These are phyloP conservation scores for Cenopis cana DNA, from an alignment of 2,888 invertebrate genomes.

Conservation along the genomic window DNA sequence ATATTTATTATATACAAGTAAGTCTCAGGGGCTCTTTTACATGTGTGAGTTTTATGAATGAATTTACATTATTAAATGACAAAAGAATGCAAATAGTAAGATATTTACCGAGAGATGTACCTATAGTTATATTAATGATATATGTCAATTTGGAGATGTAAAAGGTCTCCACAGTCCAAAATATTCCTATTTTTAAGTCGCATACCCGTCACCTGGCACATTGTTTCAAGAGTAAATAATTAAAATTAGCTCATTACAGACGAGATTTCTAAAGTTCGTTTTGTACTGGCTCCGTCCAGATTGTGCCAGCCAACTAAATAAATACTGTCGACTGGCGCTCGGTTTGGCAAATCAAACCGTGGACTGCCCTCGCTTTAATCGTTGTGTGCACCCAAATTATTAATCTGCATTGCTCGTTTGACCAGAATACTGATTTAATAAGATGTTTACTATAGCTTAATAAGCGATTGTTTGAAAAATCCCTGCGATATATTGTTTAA, in stretches of 20 bases:
- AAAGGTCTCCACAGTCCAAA: too few relatives aligned
- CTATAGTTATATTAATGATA: too few relatives aligned
- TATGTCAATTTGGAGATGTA: too few relatives aligned
- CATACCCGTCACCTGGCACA: constrained; percentile 21
- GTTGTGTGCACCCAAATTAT: constrained; percentile 30
- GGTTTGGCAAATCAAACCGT: constrained; percentile 36
- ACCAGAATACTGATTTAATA: constrained; percentile 7
- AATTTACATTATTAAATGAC: too few relatives aligned
- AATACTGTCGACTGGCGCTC: constrained; percentile 31
- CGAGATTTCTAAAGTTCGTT: constrained; percentile 19
- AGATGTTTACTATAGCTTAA: too few relatives aligned
- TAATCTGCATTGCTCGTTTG: constrained; percentile 3
- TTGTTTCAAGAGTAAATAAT: constrained; percentile 37
- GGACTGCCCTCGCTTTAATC: constrained; percentile 28
- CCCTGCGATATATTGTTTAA: background rate
- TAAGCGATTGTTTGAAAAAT: background rate
- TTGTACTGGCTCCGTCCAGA: constrained; percentile 23
- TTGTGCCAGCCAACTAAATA: constrained; percentile 38
- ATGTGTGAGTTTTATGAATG: too few relatives aligned
- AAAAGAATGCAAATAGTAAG: too few relatives aligned
- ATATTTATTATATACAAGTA: too few relatives aligned
- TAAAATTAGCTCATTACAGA: constrained; percentile 43
- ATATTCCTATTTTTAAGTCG: constrained; percentile 20
- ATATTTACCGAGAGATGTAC: too few relatives aligned
- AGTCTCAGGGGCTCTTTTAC: too few relatives aligned